Evolutionary conservation across 2,888 invertebrate species (phyloP), one percentile per base, ranked within the genome.

Genomic region (Leuctra nigra): DNA sequence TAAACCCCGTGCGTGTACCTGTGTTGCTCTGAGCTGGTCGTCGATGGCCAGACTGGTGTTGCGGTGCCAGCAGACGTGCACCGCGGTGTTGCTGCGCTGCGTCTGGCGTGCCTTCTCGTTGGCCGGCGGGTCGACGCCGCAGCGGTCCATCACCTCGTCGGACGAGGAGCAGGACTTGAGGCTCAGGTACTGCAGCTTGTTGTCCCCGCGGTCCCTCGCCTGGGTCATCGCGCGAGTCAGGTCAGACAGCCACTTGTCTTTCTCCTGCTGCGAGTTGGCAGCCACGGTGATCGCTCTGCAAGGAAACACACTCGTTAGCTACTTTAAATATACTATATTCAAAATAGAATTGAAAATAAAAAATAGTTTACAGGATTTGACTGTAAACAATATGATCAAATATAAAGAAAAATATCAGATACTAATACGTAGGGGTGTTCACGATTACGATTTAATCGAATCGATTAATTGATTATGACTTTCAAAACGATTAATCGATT

Each of bases 21-120:
- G 84, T 61, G 86, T 82, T 48, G 87, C 85, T 64, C 82, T 74
- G 55, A 84, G 71, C 66, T 86, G 84, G 72, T 91, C 91, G 63
- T 79, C 78, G 72, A 86, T 81, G 64, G 87, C 83, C 64, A 91
- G 86, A 63, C 79, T 75, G 22, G 92, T 90, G 72, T 87, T 92
- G 69, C 97, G 83, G 74, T 98, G 97, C 97, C 97, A 98, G 73
- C 97, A 98, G 62, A 97, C 96, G 73, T 95, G 94, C 63, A 94
- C 86, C 50, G 94, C 84, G 33, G 87, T 86, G 66, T 91, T 89
- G 70, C 84, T 86, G 63, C 87, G 76, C 66, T 86, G 85, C 22
- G 80, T 73, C 59, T 77, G 79, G 22, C 77, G 66, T 67, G 67
- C 70, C 68, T 70, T 73, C 60, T 75, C 75, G 53, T 61, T 57